Base-by-base conservation (phyloP, 2,888 invertebrate genomes). In the Drosophila quasianomalipes region DNA sequence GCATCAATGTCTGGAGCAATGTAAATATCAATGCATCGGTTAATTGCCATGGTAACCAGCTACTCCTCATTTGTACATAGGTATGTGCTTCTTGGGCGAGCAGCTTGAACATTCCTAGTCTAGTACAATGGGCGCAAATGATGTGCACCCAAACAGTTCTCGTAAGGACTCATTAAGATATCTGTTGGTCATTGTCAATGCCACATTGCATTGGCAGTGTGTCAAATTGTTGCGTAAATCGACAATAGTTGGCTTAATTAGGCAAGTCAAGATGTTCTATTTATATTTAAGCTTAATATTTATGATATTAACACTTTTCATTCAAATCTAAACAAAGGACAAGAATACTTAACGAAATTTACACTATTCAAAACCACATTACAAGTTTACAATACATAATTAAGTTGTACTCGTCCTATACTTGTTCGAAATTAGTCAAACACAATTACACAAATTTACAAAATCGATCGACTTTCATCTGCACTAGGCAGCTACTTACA, bases 1-100 rank as follows among this genome's bases (percentile, higher is more conserved):
- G 28, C 9, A 22, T 35, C n/a, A 37, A 33, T 28, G 30, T 33
- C 30, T 41, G 41, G 7, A 76, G 14, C 60, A 49, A 60, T 47
- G 30, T 49, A n/a, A 33, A 58, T 67, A 67, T 60, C 16, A 22
- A 55, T 54, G 67, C 37, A 67, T 47, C 16, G 31, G 9, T 26
- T 33, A 51, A 65, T 37, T 30, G 26, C 26, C 19, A 12, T 37
- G n/a, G 16, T 35, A 61, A 9, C 19, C 26, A 37, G 26, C 2
- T 55, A 7, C 1, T 47, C 26, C 9, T 37, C 16, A 3, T 19
- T 1, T 28, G 55, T 22, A 22, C 1, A 26, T 22, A 33, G 33
- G 19, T 26, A 12, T 26, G 28, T 26, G 41, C 16, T 33, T 35
- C 35, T 63, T 53, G 31, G 44, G n/a, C n/a, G 4, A 14, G 4